Conservation (phyloP, 2,888 invertebrate species). For the Lasioglossum vierecki region DNA sequence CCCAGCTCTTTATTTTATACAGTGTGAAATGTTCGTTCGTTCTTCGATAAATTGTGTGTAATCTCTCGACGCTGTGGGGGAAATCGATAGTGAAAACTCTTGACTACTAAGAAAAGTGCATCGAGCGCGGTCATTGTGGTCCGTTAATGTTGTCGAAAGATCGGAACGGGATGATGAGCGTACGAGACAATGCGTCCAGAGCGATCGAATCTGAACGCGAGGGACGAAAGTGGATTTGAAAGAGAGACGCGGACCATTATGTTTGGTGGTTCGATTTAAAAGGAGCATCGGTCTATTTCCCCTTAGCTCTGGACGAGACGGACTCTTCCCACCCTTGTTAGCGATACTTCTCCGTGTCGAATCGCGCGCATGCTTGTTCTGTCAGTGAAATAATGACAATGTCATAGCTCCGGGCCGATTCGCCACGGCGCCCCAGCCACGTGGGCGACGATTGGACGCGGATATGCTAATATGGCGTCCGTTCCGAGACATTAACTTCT, state of each 20-base stretch:
- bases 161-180: background rate
- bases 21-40: too few species aligned
- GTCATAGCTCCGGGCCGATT: constrained; percentile 81
- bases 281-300: constrained; percentile 50
- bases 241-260: constrained; percentile 44
- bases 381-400: constrained; percentile 83
- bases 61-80: background rate
- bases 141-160: constrained; percentile 6
- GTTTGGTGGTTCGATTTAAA: constrained; percentile 58
- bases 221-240: constrained; percentile 32
- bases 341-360: constrained; percentile 79
- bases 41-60: too few species aligned
- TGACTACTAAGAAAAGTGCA: background rate
- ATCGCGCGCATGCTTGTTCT: constrained; percentile 83
- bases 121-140: background rate
- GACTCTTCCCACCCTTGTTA: constrained; percentile 82
- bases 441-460: constrained; percentile 83
- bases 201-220: constrained; percentile 13
- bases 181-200: background rate
- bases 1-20: too few species aligned
- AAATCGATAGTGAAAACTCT: background rate
- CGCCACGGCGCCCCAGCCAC: constrained; percentile 81
- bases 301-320: constrained; percentile 44
- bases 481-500: constrained; percentile 83
- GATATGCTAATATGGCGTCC: constrained; percentile 84